Evolutionary conservation across 2,888 invertebrate genomes (phyloP).

Genomic region (Thalpophila matura): DNA sequence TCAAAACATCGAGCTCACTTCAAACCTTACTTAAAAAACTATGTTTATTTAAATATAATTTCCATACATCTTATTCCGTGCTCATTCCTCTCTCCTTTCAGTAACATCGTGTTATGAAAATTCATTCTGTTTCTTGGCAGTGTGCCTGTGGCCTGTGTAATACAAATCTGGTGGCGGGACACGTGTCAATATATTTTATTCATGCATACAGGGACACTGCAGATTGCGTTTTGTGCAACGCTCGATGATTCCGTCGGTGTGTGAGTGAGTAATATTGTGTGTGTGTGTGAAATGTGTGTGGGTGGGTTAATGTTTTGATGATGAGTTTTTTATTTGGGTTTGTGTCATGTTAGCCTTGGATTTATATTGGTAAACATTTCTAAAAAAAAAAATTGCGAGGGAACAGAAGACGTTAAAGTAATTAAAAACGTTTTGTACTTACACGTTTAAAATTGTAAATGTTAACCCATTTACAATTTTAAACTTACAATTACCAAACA

Average conservation of each 20-base stretch:
- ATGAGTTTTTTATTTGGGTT: background rate
- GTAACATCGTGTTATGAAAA: slow-evolving; percentile 55
- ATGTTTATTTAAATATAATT: slow-evolving; percentile 28
- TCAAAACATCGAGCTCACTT: background rate
- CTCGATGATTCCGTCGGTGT: slow-evolving; percentile 56
- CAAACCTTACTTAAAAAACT: background rate
- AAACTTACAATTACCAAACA: too few species aligned
- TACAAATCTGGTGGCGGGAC: slow-evolving; percentile 67
- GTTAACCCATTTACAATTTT: too few species aligned
- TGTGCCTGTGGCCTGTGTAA: slow-evolving; percentile 52
- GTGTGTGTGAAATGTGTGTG: slow-evolving; percentile 23
- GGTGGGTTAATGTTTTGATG: slow-evolving; percentile 13
- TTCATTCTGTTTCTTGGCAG: slow-evolving; percentile 61
- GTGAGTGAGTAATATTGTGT: slow-evolving; percentile 16
- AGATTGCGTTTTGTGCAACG: slow-evolving; percentile 71
- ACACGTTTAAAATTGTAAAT: too few species aligned
- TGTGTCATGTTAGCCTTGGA: too few species aligned
- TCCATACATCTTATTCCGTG: slow-evolving; percentile 25
- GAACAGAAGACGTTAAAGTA: too few species aligned
- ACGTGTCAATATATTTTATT: slow-evolving; percentile 82
- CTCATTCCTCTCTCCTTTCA: slow-evolving; percentile 40
- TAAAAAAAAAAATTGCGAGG: too few species aligned
- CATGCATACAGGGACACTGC: slow-evolving; percentile 72
- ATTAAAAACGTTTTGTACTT: too few species aligned
- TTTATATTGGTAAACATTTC: too few species aligned